Percentiles rank a stretch among this genome's conserved stretches.
Evolutionary conservation across 2,888 invertebrate species (phyloP).

Genomic region (Ypsolopha sequella): DNA sequence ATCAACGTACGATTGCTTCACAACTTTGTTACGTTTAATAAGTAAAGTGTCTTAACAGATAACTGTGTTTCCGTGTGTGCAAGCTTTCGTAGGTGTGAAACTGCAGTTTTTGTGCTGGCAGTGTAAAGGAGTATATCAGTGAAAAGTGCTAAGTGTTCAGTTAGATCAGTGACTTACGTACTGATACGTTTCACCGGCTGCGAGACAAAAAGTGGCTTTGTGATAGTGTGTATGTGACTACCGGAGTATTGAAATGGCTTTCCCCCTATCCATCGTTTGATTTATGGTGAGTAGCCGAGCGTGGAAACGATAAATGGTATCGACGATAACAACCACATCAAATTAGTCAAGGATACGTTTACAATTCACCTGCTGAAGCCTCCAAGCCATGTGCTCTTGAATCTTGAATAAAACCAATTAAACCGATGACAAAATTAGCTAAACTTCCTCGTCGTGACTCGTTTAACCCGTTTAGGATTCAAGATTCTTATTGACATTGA

Average conservation of each 20-base stretch:
- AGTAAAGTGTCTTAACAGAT: constrained; percentile 23
- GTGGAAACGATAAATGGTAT: constrained; percentile 13
- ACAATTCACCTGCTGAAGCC: neutral
- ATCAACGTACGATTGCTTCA: constrained; percentile 30
- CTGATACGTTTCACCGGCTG: constrained; percentile 49
- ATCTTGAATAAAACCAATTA: neutral
- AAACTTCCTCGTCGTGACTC: neutral
- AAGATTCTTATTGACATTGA: constrained; percentile 3
- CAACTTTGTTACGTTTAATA: constrained; percentile 45
- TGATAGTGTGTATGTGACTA: constrained; percentile 50
- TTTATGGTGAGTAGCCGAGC: constrained; percentile 41
- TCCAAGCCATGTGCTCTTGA: neutral
- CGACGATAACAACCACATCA: no score
- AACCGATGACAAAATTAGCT: neutral
- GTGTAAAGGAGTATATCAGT: constrained; percentile 23
- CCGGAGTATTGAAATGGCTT: constrained; percentile 44
- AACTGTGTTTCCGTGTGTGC: constrained; percentile 57
- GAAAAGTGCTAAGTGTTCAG: constrained; percentile 50
- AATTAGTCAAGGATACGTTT: no score
- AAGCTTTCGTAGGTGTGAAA: constrained; percentile 47
- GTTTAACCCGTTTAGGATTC: neutral
- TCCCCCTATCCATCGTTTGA: constrained; percentile 42
- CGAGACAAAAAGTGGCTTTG: constrained; percentile 51
- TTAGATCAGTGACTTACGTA: constrained; percentile 29
- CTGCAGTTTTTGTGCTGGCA: constrained; percentile 49